Percentiles rank a stretch among this genome's conserved stretches.
Evolutionary conservation across 2,113 vertebrate genomes (phyloP).

Genomic region (Uria aalge): DNA sequence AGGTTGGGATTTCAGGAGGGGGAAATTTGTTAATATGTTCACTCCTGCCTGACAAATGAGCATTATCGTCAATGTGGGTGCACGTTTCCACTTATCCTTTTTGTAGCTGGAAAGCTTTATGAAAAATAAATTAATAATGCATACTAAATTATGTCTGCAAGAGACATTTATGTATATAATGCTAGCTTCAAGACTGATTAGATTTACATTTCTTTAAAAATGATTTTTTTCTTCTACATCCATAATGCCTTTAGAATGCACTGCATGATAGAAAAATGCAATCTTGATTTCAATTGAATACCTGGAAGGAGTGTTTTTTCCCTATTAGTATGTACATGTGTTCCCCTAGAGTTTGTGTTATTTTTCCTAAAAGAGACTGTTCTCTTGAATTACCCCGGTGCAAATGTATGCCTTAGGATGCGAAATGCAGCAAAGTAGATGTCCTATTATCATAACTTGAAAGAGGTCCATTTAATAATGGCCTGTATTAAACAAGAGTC

Average conservation of each 20-base stretch:
- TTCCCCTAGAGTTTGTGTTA: background rate
- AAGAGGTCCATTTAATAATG: constrained; percentile 55
- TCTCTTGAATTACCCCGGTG: constrained; percentile 18
- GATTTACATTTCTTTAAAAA: constrained; percentile 73
- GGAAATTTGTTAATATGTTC: constrained; percentile 51
- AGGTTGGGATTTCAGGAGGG: constrained; percentile 5
- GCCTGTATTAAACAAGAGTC: constrained; percentile 56
- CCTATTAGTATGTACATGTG: background rate
- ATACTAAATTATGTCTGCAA: constrained; percentile 78
- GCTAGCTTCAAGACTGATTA: constrained; percentile 75
- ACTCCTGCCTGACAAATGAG: constrained; percentile 68
- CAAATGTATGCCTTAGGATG: constrained; percentile 1
- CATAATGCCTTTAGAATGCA: constrained; percentile 5
- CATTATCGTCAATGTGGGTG: constrained; percentile 54
- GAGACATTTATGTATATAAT: constrained; percentile 77
- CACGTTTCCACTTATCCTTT: constrained; percentile 67
- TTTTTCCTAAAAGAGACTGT: constrained; percentile 22
- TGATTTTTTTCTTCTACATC: background rate
- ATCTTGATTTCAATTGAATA: background rate
- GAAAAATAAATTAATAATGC: constrained; percentile 84
- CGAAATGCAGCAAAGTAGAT: background rate
- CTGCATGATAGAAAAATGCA: background rate
- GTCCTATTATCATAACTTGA: constrained; percentile 41
- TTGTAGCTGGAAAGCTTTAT: constrained; percentile 73
- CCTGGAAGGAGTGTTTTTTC: background rate